A percentile compares a stretch with the other conserved stretches of the same genome.
phyloP scores from a whole-genome alignment of 2,888 invertebrate genomes.

The Iphiclides podalirius region DNA sequence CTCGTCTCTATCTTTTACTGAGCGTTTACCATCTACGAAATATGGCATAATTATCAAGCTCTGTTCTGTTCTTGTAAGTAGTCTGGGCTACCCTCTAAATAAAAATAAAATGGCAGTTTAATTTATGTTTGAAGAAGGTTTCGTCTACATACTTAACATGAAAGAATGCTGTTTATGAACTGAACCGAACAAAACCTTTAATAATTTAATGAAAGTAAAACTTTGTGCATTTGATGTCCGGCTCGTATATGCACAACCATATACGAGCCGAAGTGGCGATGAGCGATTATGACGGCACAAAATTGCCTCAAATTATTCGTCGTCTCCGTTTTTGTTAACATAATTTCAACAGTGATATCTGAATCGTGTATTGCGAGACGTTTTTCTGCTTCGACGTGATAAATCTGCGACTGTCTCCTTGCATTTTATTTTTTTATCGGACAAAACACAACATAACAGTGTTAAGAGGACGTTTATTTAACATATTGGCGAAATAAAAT shows the following conservation, averaged over 20 bases:
- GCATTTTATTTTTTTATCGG: conserved; percentile 10
- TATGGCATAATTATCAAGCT: no score
- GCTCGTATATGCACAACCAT: neutral
- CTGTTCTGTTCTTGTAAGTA: no score
- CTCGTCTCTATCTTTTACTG: no score
- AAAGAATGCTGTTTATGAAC: no score
- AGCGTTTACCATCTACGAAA: no score
- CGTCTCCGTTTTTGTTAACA: conserved; percentile 20
- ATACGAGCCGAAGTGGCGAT: conserved; percentile 11
- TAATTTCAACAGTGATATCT: conserved; percentile 23
- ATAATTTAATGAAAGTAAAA: neutral
- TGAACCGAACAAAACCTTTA: no score
- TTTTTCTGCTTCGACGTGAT: conserved; percentile 17
- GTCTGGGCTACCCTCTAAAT: no score
- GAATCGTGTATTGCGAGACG: conserved; percentile 16
- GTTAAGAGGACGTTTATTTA: conserved; percentile 4
- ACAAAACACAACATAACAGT: conserved; percentile 3
- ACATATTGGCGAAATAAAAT: conserved; percentile 12
- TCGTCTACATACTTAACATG: no score
- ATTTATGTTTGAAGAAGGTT: no score
- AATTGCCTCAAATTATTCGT: conserved; percentile 21
- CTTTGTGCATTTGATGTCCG: conserved; percentile 7
- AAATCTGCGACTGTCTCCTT: conserved; percentile 2
- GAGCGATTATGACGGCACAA: conserved; percentile 13
- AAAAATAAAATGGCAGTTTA: no score